A percentile compares a stretch with the other conserved stretches of the same genome.
These are phyloP conservation scores for Dynastes tityus DNA, from an alignment of 2,888 invertebrate genomes.

Conservation along the genomic window DNA sequence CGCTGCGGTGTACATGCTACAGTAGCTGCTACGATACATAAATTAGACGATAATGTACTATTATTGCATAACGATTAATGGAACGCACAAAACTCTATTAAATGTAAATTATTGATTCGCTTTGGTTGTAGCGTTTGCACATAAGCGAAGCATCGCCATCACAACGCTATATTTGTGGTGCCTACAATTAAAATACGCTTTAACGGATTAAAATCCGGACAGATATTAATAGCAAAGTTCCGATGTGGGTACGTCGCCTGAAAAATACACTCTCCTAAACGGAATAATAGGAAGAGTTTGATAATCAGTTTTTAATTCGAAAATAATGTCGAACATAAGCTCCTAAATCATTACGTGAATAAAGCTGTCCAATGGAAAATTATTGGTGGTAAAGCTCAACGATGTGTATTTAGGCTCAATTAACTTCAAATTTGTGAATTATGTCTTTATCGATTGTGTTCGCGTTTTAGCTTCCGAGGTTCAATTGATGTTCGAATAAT, in stretches of 20 bases:
- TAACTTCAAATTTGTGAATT: conserved; percentile 53
- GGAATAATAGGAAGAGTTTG: conserved; percentile 46
- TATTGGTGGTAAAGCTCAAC: conserved; percentile 52
- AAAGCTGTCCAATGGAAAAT: conserved; percentile 52
- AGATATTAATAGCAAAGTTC: conserved; percentile 38
- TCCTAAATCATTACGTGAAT: conserved; percentile 52
- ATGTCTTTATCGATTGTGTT: conserved; percentile 52
- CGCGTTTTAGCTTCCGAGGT: conserved; percentile 34
- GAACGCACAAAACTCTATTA: conserved; percentile 16
- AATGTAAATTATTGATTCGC: conserved; percentile 31
- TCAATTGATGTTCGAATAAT: conserved; percentile 35
- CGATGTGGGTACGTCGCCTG: background rate
- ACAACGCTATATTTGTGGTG: background rate
- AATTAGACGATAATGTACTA: conserved; percentile 1
- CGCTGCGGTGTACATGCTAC: background rate
- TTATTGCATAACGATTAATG: conserved; percentile 9
- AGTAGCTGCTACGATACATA: background rate
- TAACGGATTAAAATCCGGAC: conserved; percentile 11
- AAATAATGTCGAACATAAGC: conserved; percentile 52
- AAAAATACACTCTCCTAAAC: conserved; percentile 27
- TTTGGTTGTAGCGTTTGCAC: background rate
- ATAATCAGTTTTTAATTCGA: conserved; percentile 50
- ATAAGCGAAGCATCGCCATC: background rate
- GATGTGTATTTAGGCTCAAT: conserved; percentile 54
- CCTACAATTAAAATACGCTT: conserved; percentile 34